These are phyloP conservation scores for Eucera pruinosa DNA, from an alignment of 2,888 invertebrate genomes.

Conservation along the genomic window DNA sequence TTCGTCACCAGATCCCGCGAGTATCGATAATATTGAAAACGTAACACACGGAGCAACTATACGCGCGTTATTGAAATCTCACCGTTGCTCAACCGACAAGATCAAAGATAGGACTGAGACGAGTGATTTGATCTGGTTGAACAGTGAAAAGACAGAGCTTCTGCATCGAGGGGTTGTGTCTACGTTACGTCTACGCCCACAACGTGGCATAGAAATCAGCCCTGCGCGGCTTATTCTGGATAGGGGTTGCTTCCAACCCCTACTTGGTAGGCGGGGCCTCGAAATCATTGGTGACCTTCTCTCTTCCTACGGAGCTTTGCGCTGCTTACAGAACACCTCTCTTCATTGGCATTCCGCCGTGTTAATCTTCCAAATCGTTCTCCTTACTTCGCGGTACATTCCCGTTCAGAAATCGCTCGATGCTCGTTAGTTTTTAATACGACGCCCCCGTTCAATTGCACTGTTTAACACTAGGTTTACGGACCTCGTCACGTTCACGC, in stretches of 20 bases:
- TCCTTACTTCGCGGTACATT: neutral
- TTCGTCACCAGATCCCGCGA: slow-evolving; percentile 1
- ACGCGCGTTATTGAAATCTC: slow-evolving; percentile 38
- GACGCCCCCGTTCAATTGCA: no score
- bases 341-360: slow-evolving; percentile 26
- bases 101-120: slow-evolving; percentile 75
- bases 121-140: slow-evolving; percentile 77
- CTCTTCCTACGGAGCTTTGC: slow-evolving; percentile 32
- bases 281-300: slow-evolving; percentile 69
- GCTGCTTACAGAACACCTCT: slow-evolving; percentile 53
- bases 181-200: slow-evolving; percentile 77
- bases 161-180: slow-evolving; percentile 74
- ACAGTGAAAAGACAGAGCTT: slow-evolving; percentile 67
- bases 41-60: slow-evolving; percentile 27
- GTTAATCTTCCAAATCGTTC: slow-evolving; percentile 49
- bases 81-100: slow-evolving; percentile 63
- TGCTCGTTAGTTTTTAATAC: neutral
- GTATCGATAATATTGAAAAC: slow-evolving; percentile 14
- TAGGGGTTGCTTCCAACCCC: slow-evolving; percentile 69
- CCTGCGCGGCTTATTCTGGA: slow-evolving; percentile 71
- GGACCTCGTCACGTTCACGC: no score
- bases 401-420: no score
- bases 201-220: slow-evolving; percentile 72
- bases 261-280: slow-evolving; percentile 76
- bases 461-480: no score